Conservation (phyloP, 2,113 vertebrate species). For the Madoqua kirkii region DNA sequence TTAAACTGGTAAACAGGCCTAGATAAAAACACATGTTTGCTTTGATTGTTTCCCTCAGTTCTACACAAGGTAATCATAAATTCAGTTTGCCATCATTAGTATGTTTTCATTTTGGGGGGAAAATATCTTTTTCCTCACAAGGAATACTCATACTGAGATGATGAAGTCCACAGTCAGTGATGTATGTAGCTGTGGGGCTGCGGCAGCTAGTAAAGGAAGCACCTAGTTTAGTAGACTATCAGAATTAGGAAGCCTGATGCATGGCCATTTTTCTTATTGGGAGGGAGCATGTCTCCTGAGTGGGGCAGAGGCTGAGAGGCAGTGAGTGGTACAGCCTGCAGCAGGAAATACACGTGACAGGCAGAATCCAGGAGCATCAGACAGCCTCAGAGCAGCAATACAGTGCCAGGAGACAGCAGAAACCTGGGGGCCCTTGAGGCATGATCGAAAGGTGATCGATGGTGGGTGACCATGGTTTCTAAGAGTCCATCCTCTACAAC, state of each 20-base stretch:
- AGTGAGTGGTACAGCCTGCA: background rate
- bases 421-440: background rate
- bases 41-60: conserved; percentile 41
- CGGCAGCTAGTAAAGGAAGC: conserved; percentile 7
- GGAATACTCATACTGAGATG: background rate
- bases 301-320: background rate
- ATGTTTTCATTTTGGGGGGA: background rate
- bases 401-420: background rate
- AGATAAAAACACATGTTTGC: conserved; percentile 54
- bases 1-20: conserved; percentile 36
- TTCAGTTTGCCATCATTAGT: conserved; percentile 8
- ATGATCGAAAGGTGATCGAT: background rate
- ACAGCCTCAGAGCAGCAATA: background rate
- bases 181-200: background rate
- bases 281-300: background rate
- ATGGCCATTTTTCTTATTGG: background rate
- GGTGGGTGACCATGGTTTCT: background rate
- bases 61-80: conserved; percentile 11
- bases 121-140: background rate
- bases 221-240: background rate
- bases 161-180: background rate
- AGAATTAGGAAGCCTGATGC: background rate
- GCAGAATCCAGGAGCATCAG: background rate
- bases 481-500: background rate
- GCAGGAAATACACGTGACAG: background rate